Evolutionary conservation across 2,113 vertebrate genomes (phyloP).

Genomic region (Pluvianellus socialis): DNA sequence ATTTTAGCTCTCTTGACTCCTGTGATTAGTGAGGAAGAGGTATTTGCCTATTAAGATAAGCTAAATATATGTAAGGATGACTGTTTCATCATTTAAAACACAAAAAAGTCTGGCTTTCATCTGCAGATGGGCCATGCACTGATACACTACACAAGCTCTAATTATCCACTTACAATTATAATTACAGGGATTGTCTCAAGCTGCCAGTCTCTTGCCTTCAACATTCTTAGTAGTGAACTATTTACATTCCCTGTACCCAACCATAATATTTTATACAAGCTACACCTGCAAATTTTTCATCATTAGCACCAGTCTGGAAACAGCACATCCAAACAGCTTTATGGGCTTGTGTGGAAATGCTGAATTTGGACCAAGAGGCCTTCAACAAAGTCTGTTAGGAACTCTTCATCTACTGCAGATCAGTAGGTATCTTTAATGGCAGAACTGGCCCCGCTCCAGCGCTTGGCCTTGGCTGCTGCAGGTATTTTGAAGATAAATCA

Average conservation of each 20-base stretch:
- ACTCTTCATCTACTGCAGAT: neutral
- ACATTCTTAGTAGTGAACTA: neutral
- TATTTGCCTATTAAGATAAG: neutral
- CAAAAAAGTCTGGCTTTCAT: neutral
- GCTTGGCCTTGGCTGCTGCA: neutral
- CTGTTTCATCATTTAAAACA: neutral
- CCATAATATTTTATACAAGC: neutral
- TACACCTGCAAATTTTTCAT: neutral
- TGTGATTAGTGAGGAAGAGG: neutral
- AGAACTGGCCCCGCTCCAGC: neutral
- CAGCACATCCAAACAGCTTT: neutral
- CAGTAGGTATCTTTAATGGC: neutral
- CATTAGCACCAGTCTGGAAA: neutral
- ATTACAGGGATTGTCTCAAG: slow-evolving; percentile 19
- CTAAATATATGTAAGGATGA: neutral
- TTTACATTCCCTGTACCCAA: neutral
- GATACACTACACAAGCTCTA: neutral
- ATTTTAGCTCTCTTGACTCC: neutral
- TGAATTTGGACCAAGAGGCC: neutral
- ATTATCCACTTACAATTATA: neutral
- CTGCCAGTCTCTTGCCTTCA: neutral
- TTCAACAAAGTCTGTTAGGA: neutral
- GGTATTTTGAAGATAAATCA: neutral
- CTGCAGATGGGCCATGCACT: neutral
- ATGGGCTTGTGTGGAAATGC: neutral